Conservation (phyloP, 2,113 vertebrate genomes). For the Mesitornis unicolor region DNA sequence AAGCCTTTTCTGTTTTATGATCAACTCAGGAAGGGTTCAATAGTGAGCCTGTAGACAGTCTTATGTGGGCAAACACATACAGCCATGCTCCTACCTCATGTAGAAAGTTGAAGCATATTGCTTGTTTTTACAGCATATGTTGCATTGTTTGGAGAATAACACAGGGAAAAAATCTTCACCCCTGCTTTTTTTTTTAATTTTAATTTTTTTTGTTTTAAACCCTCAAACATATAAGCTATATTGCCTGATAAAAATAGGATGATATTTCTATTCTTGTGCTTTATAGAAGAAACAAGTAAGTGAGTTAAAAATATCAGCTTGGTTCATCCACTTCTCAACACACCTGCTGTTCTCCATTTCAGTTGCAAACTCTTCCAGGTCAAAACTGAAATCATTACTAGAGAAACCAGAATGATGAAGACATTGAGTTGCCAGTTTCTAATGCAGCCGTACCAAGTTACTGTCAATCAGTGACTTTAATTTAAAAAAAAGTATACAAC, state of each 20-base stretch:
- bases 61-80: not conserved
- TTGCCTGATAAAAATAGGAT: not conserved
- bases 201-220: not conserved
- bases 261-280: not conserved
- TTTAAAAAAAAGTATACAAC: conserved; percentile 15
- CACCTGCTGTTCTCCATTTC: conserved; percentile 69
- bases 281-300: conserved; percentile 39
- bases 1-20: not conserved
- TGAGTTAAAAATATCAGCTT: conserved; percentile 63
- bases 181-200: not conserved
- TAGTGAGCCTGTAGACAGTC: not conserved
- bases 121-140: not conserved
- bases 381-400: conserved; percentile 65
- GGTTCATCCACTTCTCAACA: conserved; percentile 48
- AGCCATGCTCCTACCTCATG: not conserved
- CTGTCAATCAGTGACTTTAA: conserved; percentile 58
- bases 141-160: not conserved
- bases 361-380: conserved; percentile 59
- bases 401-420: conserved; percentile 64
- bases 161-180: not conserved
- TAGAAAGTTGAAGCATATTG: not conserved
- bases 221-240: not conserved
- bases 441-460: conserved; percentile 68
- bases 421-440: conserved; percentile 62
- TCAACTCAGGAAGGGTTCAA: not conserved